phyloP scores from a whole-genome alignment of 2,113 vertebrate species.

The Azemiops feae region DNA sequence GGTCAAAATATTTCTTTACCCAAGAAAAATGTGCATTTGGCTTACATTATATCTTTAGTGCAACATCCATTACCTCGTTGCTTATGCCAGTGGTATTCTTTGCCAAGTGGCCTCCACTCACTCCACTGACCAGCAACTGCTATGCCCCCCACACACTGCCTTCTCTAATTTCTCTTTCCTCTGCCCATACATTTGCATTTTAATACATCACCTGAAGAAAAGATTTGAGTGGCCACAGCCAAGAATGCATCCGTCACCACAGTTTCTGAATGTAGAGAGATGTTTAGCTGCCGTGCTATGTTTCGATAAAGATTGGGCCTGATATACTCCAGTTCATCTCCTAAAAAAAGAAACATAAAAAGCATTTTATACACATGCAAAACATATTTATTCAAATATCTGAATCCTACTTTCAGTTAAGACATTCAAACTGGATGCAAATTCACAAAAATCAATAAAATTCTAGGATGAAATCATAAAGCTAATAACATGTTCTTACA shows the following conservation, averaged over 20 bases:
- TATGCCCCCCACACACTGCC: neutral
- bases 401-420: neutral
- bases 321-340: slow-evolving; percentile 93
- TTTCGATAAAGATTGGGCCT: slow-evolving; percentile 91
- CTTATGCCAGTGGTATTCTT: slow-evolving; percentile 11
- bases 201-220: slow-evolving; percentile 82
- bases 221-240: slow-evolving; percentile 91
- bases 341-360: slow-evolving; percentile 66
- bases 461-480: neutral
- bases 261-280: slow-evolving; percentile 84
- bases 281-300: slow-evolving; percentile 88
- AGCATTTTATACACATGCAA: neutral
- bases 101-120: slow-evolving; percentile 34
- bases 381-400: neutral
- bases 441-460: neutral
- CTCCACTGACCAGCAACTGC: slow-evolving; percentile 1
- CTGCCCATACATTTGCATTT: neutral
- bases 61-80: slow-evolving; percentile 22
- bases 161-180: neutral
- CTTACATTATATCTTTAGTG: slow-evolving; percentile 37
- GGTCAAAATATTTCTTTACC: slow-evolving; percentile 19
- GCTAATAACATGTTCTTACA: neutral
- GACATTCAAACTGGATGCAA: neutral
- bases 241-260: slow-evolving; percentile 91
- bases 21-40: slow-evolving; percentile 1